These are phyloP conservation scores for Ypsolopha scabrella DNA, from an alignment of 2,888 invertebrate genomes.

Conservation along the genomic window DNA sequence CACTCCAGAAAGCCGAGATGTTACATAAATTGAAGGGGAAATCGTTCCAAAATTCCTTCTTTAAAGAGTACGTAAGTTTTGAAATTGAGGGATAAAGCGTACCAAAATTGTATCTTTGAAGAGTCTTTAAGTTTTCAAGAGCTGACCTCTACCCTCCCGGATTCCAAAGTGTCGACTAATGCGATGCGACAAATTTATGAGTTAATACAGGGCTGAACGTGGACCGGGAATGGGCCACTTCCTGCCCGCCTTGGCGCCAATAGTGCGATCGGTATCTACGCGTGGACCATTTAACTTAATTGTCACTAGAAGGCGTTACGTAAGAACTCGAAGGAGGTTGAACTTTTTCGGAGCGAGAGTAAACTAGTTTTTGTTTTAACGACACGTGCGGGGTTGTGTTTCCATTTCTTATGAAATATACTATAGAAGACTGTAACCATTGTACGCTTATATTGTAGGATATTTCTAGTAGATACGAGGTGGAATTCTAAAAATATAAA, in stretches of 20 bases:
- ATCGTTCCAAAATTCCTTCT: background rate
- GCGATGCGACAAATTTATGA: conserved; percentile 28
- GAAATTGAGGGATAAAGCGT: background rate
- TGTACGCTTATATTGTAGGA: too few species aligned
- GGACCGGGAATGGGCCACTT: conserved; percentile 15
- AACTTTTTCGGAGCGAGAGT: too few species aligned
- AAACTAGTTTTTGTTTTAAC: too few species aligned
- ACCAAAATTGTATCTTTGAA: too few species aligned
- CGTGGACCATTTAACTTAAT: conserved; percentile 11
- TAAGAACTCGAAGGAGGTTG: conserved; percentile 3
- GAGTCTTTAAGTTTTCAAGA: too few species aligned
- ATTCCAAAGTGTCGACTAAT: conserved; percentile 20
- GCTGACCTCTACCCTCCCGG: conserved; percentile 1
- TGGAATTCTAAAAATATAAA: too few species aligned
- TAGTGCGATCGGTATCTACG: conserved; percentile 5
- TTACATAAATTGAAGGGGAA: too few species aligned
- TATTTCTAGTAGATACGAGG: too few species aligned
- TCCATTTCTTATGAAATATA: too few species aligned
- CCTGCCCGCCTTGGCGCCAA: conserved; percentile 11
- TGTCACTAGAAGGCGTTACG: conserved; percentile 10
- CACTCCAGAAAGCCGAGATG: background rate
- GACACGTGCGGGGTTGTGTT: too few species aligned
- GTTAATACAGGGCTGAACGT: conserved; percentile 26
- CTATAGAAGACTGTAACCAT: too few species aligned
- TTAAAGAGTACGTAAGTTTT: background rate